Evolutionary conservation across 2,888 invertebrate genomes (phyloP).

Genomic region (Aphelenchoides bicaudatus): DNA sequence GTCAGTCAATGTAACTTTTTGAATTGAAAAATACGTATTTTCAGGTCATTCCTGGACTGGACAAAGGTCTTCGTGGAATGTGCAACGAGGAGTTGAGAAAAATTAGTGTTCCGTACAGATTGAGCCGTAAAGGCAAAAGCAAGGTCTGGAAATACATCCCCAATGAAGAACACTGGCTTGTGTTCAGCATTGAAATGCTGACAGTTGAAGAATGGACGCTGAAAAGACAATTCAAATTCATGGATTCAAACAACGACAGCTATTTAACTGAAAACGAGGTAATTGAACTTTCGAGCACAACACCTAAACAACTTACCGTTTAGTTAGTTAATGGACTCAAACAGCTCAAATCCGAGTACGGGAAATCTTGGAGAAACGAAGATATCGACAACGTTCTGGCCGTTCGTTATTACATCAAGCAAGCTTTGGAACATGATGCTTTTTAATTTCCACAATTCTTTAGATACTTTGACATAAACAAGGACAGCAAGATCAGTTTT

Average conservation of each 20-base stretch:
- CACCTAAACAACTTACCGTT: no score
- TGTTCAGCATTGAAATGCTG: slow-evolving; percentile 53
- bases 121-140: slow-evolving; percentile 54
- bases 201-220: slow-evolving; percentile 45
- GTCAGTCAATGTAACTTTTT: no score
- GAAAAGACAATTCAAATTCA: slow-evolving; percentile 48
- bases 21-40: no score
- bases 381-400: slow-evolving; percentile 57
- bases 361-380: slow-evolving; percentile 57
- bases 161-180: slow-evolving; percentile 60
- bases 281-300: slow-evolving; percentile 10
- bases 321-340: slow-evolving; percentile 42
- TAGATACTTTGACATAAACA: slow-evolving; percentile 57
- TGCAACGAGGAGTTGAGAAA: slow-evolving; percentile 57
- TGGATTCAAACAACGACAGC: slow-evolving; percentile 55
- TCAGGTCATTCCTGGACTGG: slow-evolving; percentile 59
- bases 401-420: slow-evolving; percentile 56
- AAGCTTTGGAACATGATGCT: background rate
- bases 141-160: slow-evolving; percentile 60
- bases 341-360: slow-evolving; percentile 52
- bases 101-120: slow-evolving; percentile 55
- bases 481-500: slow-evolving; percentile 43
- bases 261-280: slow-evolving; percentile 44
- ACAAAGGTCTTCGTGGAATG: slow-evolving; percentile 58
- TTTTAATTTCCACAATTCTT: slow-evolving; percentile 12